Percentiles rank a stretch among this genome's conserved stretches.
phyloP scores from a whole-genome alignment of 2,888 invertebrate species.

The Dryocosmus kuriphilus region DNA sequence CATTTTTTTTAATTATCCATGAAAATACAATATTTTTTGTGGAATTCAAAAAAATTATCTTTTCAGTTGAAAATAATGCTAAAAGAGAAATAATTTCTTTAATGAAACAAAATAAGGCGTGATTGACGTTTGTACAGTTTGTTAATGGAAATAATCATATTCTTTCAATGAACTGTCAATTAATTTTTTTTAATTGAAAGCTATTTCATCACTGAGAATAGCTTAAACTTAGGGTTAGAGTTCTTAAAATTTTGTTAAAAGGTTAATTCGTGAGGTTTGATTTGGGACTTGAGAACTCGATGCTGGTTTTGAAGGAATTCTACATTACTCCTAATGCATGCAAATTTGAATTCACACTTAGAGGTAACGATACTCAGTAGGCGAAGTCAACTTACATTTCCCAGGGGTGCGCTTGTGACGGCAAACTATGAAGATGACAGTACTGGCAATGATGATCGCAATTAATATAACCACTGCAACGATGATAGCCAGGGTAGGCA shows the following conservation, averaged over 20 bases:
- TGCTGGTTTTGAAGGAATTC: slow-evolving; percentile 33
- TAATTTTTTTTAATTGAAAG: neutral
- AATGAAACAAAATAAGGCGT: neutral
- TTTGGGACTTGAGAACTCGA: slow-evolving; percentile 6
- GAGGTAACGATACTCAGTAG: slow-evolving; percentile 36
- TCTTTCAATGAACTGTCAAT: neutral
- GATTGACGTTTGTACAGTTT: neutral
- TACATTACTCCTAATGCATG: slow-evolving; percentile 39
- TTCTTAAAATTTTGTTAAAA: slow-evolving; percentile 19
- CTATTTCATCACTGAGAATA: neutral
- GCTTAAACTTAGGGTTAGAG: neutral
- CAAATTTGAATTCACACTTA: slow-evolving; percentile 39
- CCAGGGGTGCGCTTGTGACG: slow-evolving; percentile 88
- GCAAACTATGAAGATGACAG: slow-evolving; percentile 92
- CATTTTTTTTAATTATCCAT: too few species aligned
- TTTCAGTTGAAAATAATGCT: too few species aligned
- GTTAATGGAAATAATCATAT: neutral
- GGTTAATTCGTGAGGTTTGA: slow-evolving; percentile 18
- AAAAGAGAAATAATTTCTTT: neutral
- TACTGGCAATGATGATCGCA: slow-evolving; percentile 88
- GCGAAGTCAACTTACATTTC: slow-evolving; percentile 85
- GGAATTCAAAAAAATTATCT: too few species aligned
- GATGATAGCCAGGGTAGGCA: slow-evolving; percentile 86
- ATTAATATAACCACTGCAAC: slow-evolving; percentile 84
- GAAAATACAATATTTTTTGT: too few species aligned